Conservation (phyloP, 2,113 vertebrate genomes). For the Eulemur macaco region DNA sequence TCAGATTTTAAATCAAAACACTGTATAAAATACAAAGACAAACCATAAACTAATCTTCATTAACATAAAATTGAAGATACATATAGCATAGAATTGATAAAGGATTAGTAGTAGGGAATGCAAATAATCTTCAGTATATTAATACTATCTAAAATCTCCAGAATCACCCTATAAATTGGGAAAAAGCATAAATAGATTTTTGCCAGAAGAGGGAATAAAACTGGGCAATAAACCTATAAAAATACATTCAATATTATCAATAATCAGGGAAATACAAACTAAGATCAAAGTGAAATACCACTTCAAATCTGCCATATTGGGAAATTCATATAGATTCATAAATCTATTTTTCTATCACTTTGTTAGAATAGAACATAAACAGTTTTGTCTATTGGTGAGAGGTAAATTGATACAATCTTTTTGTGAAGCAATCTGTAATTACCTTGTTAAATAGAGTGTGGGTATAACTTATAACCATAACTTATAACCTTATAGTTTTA, state of each 20-base stretch:
- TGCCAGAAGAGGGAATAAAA: background rate
- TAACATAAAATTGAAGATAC: background rate
- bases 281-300: background rate
- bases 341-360: background rate
- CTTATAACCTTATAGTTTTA: background rate
- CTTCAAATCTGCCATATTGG: background rate
- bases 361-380: background rate
- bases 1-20: background rate
- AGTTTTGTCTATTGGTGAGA: background rate
- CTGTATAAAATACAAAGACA: background rate
- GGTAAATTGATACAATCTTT: background rate
- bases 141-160: background rate
- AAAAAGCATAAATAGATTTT: background rate
- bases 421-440: background rate
- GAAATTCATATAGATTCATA: background rate
- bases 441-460: background rate
- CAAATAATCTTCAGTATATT: background rate
- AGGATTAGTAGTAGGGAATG: background rate
- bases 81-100: background rate
- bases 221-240: background rate
- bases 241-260: background rate
- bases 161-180: background rate
- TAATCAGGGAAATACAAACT: background rate
- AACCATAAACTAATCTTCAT: background rate
- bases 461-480: too few relatives aligned